Base-by-base conservation (phyloP, 2,113 vertebrate genomes). In the Entosphenus tridentatus region DNA sequence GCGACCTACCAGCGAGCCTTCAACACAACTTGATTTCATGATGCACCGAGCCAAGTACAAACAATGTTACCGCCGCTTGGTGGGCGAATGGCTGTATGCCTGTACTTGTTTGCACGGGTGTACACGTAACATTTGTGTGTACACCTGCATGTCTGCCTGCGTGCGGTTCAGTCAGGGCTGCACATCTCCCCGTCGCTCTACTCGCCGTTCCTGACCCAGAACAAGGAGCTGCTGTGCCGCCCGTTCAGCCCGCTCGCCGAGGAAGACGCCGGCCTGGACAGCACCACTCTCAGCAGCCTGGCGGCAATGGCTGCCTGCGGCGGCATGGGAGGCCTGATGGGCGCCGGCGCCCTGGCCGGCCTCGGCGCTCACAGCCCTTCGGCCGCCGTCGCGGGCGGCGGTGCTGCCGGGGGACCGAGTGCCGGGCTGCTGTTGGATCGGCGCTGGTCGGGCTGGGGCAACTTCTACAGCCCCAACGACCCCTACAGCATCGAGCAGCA, bases 21-120 rank as follows among this genome's bases (percentile, higher is more conserved):
- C 39, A 39, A 39, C 39, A 39, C 39, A 39, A 39, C 39, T 39
- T 39, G 39, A 39, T 39, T 39, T 39, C 39, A 7, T 39, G 39
- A 7, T 39, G 39, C 11, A 88, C 88, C 1, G 95, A 97, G 78
- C 96, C 95, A 0, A 92, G 96, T 76, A 95, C 89, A 73, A 98
- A 92, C 56, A 89, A 92, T 69, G 93, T 98, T 79, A 98, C 92
- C 81, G 96, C 95, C 13, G 88, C 90, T 65, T 97, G 92, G 0
- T 92, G 96, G 10, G 10, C 18, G 62, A n/a, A 16, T 65, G 62
- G 10, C 62, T 18, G n/a, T 65, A 18, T 65, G 18, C n/a, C 14
- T 65, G 9, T 2, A 65, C 62, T 17, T 62, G 58, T 62, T 13
- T 62, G 58, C 16, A 17, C 7, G 58, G 13, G 58, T 62, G 58